Conservation (phyloP, 2,797 vertebrate species). For the Neostethus bicornis region DNA sequence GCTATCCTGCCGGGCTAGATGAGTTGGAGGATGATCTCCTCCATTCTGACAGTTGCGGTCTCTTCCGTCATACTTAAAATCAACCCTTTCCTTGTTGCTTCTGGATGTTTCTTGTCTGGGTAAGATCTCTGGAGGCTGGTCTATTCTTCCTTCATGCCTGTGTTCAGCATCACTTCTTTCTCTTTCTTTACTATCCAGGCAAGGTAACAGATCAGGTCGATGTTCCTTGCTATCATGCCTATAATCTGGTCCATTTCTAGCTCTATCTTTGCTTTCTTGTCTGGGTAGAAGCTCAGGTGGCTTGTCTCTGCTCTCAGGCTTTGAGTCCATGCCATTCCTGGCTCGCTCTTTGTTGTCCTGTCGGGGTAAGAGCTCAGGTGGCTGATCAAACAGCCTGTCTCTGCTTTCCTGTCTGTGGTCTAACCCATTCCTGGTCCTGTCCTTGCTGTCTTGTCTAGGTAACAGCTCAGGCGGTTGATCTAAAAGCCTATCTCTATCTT, state of each 20-base stretch:
- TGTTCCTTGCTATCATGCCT: slow-evolving; percentile 72
- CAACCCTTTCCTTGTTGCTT: slow-evolving; percentile 68
- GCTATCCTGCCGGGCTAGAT: slow-evolving; percentile 71
- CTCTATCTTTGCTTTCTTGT: slow-evolving; percentile 73
- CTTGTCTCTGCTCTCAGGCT: slow-evolving; percentile 66
- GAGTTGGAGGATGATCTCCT: slow-evolving; percentile 60
- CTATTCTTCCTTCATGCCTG: slow-evolving; percentile 73
- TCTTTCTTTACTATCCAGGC: slow-evolving; percentile 75
- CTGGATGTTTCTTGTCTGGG: slow-evolving; percentile 85
- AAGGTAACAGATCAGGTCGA: slow-evolving; percentile 62
- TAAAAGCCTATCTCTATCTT: slow-evolving; percentile 80
- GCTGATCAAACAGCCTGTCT: slow-evolving; percentile 70
- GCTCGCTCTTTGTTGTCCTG: slow-evolving; percentile 74
- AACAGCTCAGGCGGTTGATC: slow-evolving; percentile 80
- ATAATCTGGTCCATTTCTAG: slow-evolving; percentile 64
- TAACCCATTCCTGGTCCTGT: slow-evolving; percentile 62
- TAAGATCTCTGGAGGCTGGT: slow-evolving; percentile 74
- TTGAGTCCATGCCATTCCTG: slow-evolving; percentile 70
- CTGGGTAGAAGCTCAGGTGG: slow-evolving; percentile 67
- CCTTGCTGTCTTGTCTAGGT: slow-evolving; percentile 72
- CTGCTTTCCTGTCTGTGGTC: slow-evolving; percentile 73
- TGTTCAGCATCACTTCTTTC: slow-evolving; percentile 77
- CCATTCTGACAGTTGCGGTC: slow-evolving; percentile 66
- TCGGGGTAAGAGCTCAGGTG: slow-evolving; percentile 66
- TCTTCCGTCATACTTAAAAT: slow-evolving; percentile 66